Conservation (phyloP, 2,888 invertebrate species). For the Carabus problematicus region DNA sequence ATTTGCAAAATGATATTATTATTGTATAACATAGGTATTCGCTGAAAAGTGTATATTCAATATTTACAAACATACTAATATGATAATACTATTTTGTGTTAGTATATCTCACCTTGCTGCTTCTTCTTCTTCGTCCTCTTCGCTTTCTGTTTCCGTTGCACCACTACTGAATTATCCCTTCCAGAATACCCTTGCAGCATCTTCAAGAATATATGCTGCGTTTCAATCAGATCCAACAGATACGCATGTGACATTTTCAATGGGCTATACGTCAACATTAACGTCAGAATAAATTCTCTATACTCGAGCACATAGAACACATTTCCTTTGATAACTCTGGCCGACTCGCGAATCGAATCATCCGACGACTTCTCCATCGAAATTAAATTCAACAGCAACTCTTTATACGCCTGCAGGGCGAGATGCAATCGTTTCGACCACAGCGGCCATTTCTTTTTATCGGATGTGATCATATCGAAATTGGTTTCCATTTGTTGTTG, state of each 20-base stretch:
- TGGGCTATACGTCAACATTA: constrained; percentile 84
- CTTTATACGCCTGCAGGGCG: constrained; percentile 79
- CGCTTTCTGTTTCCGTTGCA: constrained; percentile 70
- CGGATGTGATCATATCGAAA: constrained; percentile 81
- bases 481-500: constrained; percentile 90
- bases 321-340: constrained; percentile 87
- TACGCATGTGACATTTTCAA: constrained; percentile 84
- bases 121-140: constrained; percentile 61
- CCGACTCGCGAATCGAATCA: constrained; percentile 74
- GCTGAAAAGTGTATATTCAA: too few species aligned
- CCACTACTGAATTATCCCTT: constrained; percentile 69
- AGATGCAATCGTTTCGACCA: constrained; percentile 90
- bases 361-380: constrained; percentile 82
- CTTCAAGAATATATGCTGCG: constrained; percentile 89
- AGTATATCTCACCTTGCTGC: constrained; percentile 4
- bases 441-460: constrained; percentile 81
- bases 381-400: constrained; percentile 82
- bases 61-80: background rate
- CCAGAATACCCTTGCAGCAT: constrained; percentile 81
- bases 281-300: constrained; percentile 83
- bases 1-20: too few species aligned
- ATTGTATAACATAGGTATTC: too few species aligned
- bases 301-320: constrained; percentile 95
- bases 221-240: constrained; percentile 86
- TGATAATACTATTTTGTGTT: constrained; percentile 1